Base-by-base conservation (phyloP, 2,113 vertebrate genomes). In the Aspidoscelis tigris region DNA sequence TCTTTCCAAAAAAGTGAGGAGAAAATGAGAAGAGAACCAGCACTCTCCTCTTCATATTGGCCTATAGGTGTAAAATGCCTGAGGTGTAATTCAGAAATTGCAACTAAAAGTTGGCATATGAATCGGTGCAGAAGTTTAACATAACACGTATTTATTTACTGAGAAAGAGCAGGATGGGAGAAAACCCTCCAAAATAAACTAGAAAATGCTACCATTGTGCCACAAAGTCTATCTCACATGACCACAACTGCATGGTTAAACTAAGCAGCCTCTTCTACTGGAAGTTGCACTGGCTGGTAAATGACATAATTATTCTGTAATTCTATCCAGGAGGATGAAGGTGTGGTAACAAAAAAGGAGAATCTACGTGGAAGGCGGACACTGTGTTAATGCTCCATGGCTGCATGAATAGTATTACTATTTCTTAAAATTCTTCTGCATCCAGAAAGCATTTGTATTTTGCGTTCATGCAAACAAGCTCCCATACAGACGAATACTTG, bases 51-150 rank as follows among this genome's bases (percentile, higher is more conserved):
- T 88, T 92, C 86, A 86, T 90, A 84, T 91, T 91, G 95, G 93
- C 88, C 81, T 88, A 91, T 89, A 72, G 84, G 87, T 43, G 95
- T 95, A 64, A 22, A 90, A 93, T 84, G 86, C 89, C 88, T 90
- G 87, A 90, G 93, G 93, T 91, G 87, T 84, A 94, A 90, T 95
- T 88, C 82, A 22, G 92, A 89, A 86, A 94, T 90, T 92, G 87
- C 81, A 93, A 92, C 93, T 95, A 90, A 93, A 61, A 94, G 89
- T 93, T 93, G 71, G 93, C 85, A 84, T 93, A 88, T 89, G 84
- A 93, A 83, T 88, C 89, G 91, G 86, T 79, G 93, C 91, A 91
- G 94, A 55, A 80, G 78, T 90, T 89, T 86, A 92, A 89, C 64
- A 18, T 84, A 94, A 93, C 66, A 33, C 33, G 33, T 33, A 33